These are phyloP conservation scores for Torymus aiolomorphi DNA, from an alignment of 2,888 invertebrate genomes.

Conservation along the genomic window DNA sequence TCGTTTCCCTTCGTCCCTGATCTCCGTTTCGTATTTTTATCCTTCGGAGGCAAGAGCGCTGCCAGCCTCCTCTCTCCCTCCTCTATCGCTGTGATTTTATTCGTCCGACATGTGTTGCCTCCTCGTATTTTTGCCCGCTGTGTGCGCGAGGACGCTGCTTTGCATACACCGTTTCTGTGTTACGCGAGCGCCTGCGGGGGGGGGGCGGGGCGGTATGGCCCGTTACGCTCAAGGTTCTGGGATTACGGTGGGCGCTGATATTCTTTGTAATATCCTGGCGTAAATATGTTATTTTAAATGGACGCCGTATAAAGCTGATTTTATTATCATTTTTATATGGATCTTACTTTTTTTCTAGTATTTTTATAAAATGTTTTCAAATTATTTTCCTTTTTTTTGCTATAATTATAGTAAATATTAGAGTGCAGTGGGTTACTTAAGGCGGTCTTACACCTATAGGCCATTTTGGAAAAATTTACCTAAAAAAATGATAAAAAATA, in stretches of 20 bases:
- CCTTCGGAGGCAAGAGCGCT: background rate
- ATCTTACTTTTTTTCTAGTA: background rate
- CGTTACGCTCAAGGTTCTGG: too few species aligned
- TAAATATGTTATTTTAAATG: too few species aligned
- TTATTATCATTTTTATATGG: background rate
- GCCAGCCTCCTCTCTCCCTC: background rate
- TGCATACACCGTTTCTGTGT: conserved; percentile 1
- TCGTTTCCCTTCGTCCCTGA: background rate
- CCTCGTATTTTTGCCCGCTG: conserved; percentile 14
- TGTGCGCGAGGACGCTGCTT: conserved; percentile 10
- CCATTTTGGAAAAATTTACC: too few species aligned
- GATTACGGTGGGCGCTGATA: background rate
- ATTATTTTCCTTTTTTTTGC: too few species aligned
- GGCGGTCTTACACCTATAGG: too few species aligned
- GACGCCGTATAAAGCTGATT: too few species aligned
- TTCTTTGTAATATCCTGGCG: conserved; percentile 2
- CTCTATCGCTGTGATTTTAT: conserved; percentile 36
- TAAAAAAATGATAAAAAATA: too few species aligned
- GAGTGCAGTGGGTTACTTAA: too few species aligned
- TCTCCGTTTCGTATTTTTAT: background rate
- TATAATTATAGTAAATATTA: too few species aligned
- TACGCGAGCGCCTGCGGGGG: too few species aligned
- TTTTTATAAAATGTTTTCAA: too few species aligned
- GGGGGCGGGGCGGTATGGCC: too few species aligned
- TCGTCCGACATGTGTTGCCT: conserved; percentile 24